phyloP scores from a whole-genome alignment of 2,888 invertebrate species.

The Hirudinaria manillensis region DNA sequence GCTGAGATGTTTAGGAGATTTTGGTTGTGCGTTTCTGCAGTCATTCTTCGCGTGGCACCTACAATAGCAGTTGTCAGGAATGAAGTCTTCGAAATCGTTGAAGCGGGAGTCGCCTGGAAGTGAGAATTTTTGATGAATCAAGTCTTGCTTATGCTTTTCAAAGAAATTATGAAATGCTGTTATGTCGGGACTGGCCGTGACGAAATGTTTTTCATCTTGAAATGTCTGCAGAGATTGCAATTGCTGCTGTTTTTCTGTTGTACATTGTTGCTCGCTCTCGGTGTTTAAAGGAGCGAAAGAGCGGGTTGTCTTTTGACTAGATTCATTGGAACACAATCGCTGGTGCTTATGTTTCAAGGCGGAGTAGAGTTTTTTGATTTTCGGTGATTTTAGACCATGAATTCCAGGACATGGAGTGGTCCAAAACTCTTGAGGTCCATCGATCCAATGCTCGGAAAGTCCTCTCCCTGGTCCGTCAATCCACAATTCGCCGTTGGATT shows the following conservation, averaged over 20 bases:
- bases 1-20: constrained; percentile 9
- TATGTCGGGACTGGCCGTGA: constrained; percentile 25
- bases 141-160: constrained; percentile 27
- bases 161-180: constrained; percentile 28
- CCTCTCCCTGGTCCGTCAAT: constrained; percentile 29
- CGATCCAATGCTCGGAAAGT: background rate
- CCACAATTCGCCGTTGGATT: constrained; percentile 26
- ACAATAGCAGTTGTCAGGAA: constrained; percentile 25
- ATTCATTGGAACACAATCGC: background rate
- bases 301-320: background rate
- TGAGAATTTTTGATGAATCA: constrained; percentile 14
- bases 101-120: background rate
- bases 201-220: background rate
- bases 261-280: background rate
- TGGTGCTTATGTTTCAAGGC: constrained; percentile 26
- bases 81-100: constrained; percentile 11
- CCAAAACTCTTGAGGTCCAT: constrained; percentile 9
- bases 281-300: background rate
- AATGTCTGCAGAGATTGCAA: background rate
- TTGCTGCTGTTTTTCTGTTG: background rate
- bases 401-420: background rate
- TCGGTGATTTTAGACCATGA: constrained; percentile 20
- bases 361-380: constrained; percentile 25
- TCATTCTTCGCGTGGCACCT: constrained; percentile 20
- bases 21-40: background rate